These are phyloP conservation scores for Darevskia nairensis DNA, from an alignment of 2,797 vertebrate species.

Conservation along the genomic window DNA sequence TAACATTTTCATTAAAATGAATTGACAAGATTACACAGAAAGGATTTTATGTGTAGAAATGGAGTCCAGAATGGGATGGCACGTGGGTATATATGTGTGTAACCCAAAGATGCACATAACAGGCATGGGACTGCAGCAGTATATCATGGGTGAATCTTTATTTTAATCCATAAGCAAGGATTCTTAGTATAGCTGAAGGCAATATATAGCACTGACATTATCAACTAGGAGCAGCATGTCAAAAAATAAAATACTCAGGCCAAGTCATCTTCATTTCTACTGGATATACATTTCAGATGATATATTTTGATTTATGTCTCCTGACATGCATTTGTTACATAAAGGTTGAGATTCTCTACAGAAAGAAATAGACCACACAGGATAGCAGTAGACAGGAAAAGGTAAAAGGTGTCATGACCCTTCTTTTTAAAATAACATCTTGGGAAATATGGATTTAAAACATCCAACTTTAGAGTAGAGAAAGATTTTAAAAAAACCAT, in stretches of 20 bases:
- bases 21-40: not conserved
- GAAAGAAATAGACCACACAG: not conserved
- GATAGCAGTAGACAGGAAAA: conserved; percentile 66
- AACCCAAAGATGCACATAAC: not conserved
- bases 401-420: conserved; percentile 64
- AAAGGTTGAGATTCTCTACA: conserved; percentile 58
- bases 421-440: conserved; percentile 54
- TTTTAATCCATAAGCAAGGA: conserved; percentile 53
- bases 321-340: conserved; percentile 65
- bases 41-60: not conserved
- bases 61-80: not conserved
- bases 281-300: conserved; percentile 55
- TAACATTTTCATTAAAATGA: not conserved
- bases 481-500: conserved; percentile 28
- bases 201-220: conserved; percentile 56
- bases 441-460: conserved; percentile 63
- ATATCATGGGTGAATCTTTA: conserved; percentile 54
- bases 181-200: conserved; percentile 67
- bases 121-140: not conserved
- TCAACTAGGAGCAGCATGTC: conserved; percentile 57
- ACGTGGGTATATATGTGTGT: no score
- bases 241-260: conserved; percentile 58
- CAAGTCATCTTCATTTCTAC: conserved; percentile 50
- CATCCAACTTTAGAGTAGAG: conserved; percentile 43
- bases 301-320: conserved; percentile 70